Conservation (phyloP, 2,888 invertebrate species). For the Nudaria mundana region DNA sequence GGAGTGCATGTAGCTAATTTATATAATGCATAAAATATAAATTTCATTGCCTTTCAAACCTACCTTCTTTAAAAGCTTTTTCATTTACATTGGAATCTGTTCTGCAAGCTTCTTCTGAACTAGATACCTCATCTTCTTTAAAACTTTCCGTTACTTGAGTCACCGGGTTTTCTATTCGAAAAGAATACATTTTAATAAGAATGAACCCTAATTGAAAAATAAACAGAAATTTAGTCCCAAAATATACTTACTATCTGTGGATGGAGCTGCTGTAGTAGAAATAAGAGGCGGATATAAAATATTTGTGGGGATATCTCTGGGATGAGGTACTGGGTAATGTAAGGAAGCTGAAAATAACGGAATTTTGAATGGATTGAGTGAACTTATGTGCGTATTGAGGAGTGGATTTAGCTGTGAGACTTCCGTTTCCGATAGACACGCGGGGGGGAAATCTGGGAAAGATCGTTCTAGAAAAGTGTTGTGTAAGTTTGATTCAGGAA, state of each 20-base stretch:
- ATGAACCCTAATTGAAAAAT: not conserved
- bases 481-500: slow-evolving; percentile 41
- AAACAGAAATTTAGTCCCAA: not conserved
- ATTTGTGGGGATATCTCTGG: slow-evolving; percentile 70
- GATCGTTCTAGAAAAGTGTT: slow-evolving; percentile 50
- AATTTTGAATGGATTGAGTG: slow-evolving; percentile 62
- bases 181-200: not conserved
- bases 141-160: slow-evolving; percentile 58
- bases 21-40: no score
- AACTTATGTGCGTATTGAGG: slow-evolving; percentile 39
- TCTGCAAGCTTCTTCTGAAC: slow-evolving; percentile 85
- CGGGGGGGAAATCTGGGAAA: slow-evolving; percentile 51
- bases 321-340: slow-evolving; percentile 60
- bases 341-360: slow-evolving; percentile 61
- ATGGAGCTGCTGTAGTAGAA: slow-evolving; percentile 47
- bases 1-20: no score
- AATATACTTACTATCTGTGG: slow-evolving; percentile 48
- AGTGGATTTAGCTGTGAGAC: slow-evolving; percentile 46
- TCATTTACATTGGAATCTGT: slow-evolving; percentile 32
- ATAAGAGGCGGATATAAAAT: slow-evolving; percentile 64
- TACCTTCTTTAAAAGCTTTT: slow-evolving; percentile 35
- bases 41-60: no score
- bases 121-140: slow-evolving; percentile 89
- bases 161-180: slow-evolving; percentile 51
- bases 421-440: slow-evolving; percentile 49